Base-by-base conservation (phyloP, 2,888 invertebrate species). In the Eupithecia exiguata region DNA sequence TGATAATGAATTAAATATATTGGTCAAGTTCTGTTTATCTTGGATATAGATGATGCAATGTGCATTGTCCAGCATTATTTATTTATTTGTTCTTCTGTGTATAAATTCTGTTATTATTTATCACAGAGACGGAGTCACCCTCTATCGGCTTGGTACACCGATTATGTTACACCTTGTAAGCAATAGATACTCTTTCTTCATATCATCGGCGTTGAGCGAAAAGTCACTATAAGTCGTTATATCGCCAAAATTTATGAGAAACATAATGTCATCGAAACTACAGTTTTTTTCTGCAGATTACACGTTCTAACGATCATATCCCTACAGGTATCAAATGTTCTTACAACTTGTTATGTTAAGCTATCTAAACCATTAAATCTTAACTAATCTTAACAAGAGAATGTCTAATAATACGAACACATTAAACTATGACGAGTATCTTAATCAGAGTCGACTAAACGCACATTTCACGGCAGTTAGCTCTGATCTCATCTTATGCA, bases 391-490 rank as follows among this genome's bases (percentile, higher is more conserved):
- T n/a, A n/a, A n/a, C n/a, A n/a, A n/a, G 18, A 46, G 1, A 46
- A 18, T 18, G 7, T 46, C 7, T 46, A 46, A 18, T n/a, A 49
- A 49, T 49, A 53, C 53, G 0, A 21, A 49, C n/a, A n/a, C 3
- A 38, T 63, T 65, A 70, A 65, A 53, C 35, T 53, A 65, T 70
- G 68, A 68, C 35, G 16, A 63, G 63, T 63, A 65, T 71, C 71
- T 68, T 69, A 46, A 75, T 75, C 67, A 53, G 40, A n/a, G 40
- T 36, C 62, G 35, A 70, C 69, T 73, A 74, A 74, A 53, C 83
- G 81, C 61, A 79, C 81, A 79, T 79, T 77, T 81, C 75, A 80
- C 79, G 81, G 70, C 69, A 35, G 16, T 71, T 80, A 69, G 58
- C 71, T 68, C 14, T 69, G 72, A 78, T 77, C 35, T 63, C 46